Percentiles rank a stretch among this genome's conserved stretches.
These are phyloP conservation scores for Drosophila leontia DNA, from an alignment of 1,140 invertebrate genomes.

Conservation along the genomic window DNA sequence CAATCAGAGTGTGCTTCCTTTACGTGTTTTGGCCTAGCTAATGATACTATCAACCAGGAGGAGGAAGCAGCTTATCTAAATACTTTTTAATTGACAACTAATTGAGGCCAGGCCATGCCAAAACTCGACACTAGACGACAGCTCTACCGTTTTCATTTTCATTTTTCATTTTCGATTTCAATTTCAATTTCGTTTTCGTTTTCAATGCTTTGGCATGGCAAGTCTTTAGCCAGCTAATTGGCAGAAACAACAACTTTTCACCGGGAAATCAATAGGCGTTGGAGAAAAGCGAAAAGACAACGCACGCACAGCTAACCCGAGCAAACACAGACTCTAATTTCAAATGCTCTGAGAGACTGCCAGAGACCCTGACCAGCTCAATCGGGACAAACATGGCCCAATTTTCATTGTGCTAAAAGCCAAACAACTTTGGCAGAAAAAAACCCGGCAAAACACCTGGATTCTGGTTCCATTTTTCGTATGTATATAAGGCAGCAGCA, in stretches of 20 bases:
- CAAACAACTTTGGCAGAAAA: slow-evolving; percentile 12
- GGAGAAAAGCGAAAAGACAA: slow-evolving; percentile 7
- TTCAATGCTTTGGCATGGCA: slow-evolving; percentile 22
- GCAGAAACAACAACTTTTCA: slow-evolving; percentile 68
- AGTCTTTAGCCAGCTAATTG: slow-evolving; percentile 51
- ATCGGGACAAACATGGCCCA: slow-evolving; percentile 17
- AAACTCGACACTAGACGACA: slow-evolving; percentile 42
- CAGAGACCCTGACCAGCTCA: slow-evolving; percentile 22
- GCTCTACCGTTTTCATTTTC: not conserved
- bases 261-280: slow-evolving; percentile 63
- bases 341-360: not conserved
- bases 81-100: slow-evolving; percentile 72
- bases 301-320: slow-evolving; percentile 14
- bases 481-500: slow-evolving; percentile 8
- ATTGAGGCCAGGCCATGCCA: slow-evolving; percentile 56
- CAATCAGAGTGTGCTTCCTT: not conserved
- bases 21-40: slow-evolving; percentile 20
- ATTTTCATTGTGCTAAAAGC: slow-evolving; percentile 6
- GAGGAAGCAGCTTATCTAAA: slow-evolving; percentile 56
- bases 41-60: slow-evolving; percentile 15
- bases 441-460: slow-evolving; percentile 18
- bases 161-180: not conserved
- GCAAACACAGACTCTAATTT: not conserved
- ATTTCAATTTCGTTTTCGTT: not conserved
- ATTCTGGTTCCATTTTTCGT: slow-evolving; percentile 2